Conservation (phyloP, 2,888 invertebrate genomes). For the Pandemis cinnamomeana region DNA sequence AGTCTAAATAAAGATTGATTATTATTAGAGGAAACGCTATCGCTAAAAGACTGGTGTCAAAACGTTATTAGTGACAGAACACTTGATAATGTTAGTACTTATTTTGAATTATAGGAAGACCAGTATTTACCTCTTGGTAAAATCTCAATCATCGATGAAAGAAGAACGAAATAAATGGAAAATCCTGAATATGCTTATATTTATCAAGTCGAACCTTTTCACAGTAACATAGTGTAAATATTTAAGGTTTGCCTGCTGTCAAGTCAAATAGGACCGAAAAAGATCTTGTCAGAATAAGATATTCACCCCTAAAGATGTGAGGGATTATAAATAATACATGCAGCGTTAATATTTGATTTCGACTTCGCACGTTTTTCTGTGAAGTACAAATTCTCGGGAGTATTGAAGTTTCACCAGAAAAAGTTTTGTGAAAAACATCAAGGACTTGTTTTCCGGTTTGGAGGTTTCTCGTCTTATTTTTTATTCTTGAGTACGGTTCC, state of each 20-base stretch:
- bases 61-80: too few species aligned
- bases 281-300: slow-evolving; percentile 38
- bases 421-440: slow-evolving; percentile 20
- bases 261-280: slow-evolving; percentile 30
- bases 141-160: neutral
- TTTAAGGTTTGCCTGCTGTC: slow-evolving; percentile 35
- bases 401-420: slow-evolving; percentile 19
- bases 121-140: too few species aligned
- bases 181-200: neutral
- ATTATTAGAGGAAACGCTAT: too few species aligned
- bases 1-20: too few species aligned
- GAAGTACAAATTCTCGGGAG: slow-evolving; percentile 25
- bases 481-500: neutral
- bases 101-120: too few species aligned
- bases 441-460: slow-evolving; percentile 1
- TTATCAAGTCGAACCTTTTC: slow-evolving; percentile 7
- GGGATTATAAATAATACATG: slow-evolving; percentile 41
- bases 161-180: neutral
- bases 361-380: slow-evolving; percentile 31
- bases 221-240: slow-evolving; percentile 27
- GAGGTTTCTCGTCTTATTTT: neutral
- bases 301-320: slow-evolving; percentile 37
- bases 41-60: too few species aligned
- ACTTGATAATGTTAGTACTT: too few species aligned
- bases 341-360: slow-evolving; percentile 40